A percentile compares a stretch with the other conserved stretches of the same genome.
Evolutionary conservation across 1,140 invertebrate species (phyloP).

Genomic region (Diabrotica undecimpunctata): DNA sequence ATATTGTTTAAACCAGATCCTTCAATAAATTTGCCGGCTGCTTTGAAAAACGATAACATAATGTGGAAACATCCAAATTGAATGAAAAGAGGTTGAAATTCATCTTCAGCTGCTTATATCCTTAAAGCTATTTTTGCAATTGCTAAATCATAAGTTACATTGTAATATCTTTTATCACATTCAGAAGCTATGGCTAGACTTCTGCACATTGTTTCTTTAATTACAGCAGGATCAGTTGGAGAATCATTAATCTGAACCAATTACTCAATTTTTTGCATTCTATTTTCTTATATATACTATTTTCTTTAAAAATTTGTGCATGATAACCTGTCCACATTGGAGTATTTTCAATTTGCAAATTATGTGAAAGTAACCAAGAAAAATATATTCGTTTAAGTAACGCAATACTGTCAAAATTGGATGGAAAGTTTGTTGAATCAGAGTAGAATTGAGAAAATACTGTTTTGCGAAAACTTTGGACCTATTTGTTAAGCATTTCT

Average conservation of each 20-base stretch:
- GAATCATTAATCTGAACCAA: constrained; percentile 29
- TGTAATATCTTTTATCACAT: constrained; percentile 15
- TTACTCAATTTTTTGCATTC: constrained; percentile 22
- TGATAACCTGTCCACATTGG: constrained; percentile 42
- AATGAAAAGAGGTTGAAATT: too few species aligned
- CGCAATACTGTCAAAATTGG: background rate
- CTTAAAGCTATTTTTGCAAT: constrained; percentile 46
- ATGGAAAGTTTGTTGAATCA: background rate
- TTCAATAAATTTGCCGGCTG: too few species aligned
- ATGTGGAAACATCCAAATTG: too few species aligned
- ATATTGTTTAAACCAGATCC: too few species aligned
- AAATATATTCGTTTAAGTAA: too few species aligned
- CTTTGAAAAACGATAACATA: too few species aligned
- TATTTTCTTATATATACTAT: too few species aligned
- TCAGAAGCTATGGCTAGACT: constrained; percentile 23
- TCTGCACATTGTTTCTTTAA: constrained; percentile 29
- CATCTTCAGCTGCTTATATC: too few species aligned
- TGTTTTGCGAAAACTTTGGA: constrained; percentile 5
- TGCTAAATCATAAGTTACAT: constrained; percentile 45
- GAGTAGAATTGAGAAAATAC: background rate
- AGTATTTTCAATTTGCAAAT: constrained; percentile 16
- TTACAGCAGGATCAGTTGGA: constrained; percentile 22
- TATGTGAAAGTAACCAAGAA: constrained; percentile 24
- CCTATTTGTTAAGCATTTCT: constrained; percentile 8
- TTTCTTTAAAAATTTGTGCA: constrained; percentile 17